A percentile compares a stretch with the other conserved stretches of the same genome.
phyloP scores from a whole-genome alignment of 2,888 invertebrate species.

The Panorpa germanica region DNA sequence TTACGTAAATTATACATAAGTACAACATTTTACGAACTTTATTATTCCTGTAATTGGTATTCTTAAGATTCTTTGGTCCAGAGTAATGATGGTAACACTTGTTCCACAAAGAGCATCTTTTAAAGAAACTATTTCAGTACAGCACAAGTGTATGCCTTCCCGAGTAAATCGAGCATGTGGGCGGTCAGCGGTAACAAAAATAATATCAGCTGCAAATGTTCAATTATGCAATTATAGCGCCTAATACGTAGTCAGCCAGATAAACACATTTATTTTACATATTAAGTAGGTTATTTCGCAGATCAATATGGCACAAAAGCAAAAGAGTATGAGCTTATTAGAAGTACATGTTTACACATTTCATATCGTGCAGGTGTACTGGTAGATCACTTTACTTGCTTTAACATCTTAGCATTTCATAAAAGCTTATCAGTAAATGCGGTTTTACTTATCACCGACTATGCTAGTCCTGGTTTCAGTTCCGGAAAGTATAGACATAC shows the following conservation, averaged over 20 bases:
- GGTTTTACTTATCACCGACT: no score
- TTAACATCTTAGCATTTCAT: no score
- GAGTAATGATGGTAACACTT: slow-evolving; percentile 40
- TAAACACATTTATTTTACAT: slow-evolving; percentile 5
- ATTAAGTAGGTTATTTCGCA: slow-evolving; percentile 9
- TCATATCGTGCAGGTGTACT: no score
- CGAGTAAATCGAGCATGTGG: slow-evolving; percentile 45
- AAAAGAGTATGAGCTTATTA: slow-evolving; percentile 4
- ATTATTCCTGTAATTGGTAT: slow-evolving; percentile 54
- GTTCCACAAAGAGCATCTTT: slow-evolving; percentile 55
- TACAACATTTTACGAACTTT: slow-evolving; percentile 27
- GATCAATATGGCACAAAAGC: neutral
- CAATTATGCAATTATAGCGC: slow-evolving; percentile 10
- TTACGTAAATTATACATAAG: slow-evolving; percentile 7
- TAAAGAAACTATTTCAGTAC: slow-evolving; percentile 36
- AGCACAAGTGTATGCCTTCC: slow-evolving; percentile 46
- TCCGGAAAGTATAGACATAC: no score
- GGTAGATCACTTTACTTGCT: no score
- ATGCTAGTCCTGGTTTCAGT: no score
- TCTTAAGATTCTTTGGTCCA: slow-evolving; percentile 48
- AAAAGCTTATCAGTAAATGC: no score
- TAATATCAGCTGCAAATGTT: slow-evolving; percentile 41
- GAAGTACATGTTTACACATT: no score
- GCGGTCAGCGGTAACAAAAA: slow-evolving; percentile 53
- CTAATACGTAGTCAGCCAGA: slow-evolving; percentile 9